Evolutionary conservation across 1,140 invertebrate species (phyloP).

Genomic region (Pseudomyrmex flavicornis): DNA sequence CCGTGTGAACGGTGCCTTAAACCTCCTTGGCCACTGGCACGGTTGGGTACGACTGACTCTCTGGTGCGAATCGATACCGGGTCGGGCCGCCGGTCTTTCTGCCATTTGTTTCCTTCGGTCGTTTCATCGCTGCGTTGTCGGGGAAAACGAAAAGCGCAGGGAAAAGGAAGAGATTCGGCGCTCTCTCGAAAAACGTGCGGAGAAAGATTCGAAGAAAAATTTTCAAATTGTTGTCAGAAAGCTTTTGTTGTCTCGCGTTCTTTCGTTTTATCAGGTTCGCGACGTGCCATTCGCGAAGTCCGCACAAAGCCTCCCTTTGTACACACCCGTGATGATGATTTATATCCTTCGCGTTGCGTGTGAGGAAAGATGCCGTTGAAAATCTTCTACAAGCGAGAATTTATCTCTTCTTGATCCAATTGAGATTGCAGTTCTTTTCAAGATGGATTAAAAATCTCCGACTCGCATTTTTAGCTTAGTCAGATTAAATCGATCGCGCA

Average conservation of each 20-base stretch:
- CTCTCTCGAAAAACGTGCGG: constrained; percentile 1
- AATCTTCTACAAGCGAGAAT: constrained; percentile 27
- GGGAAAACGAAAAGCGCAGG: constrained; percentile 6
- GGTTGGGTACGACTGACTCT: constrained; percentile 70
- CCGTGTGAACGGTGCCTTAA: constrained; percentile 47
- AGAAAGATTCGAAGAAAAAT: constrained; percentile 8
- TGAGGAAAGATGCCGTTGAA: constrained; percentile 1
- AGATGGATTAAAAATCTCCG: constrained; percentile 14
- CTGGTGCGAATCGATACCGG: constrained; percentile 73
- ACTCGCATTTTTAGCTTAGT: constrained; percentile 21
- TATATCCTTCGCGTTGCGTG: constrained; percentile 29
- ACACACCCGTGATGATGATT: constrained; percentile 47
- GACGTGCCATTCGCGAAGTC: constrained; percentile 23
- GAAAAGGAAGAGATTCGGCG: background rate
- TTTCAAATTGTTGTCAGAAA: constrained; percentile 46
- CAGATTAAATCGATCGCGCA: constrained; percentile 29
- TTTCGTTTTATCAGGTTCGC: constrained; percentile 19
- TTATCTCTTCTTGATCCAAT: constrained; percentile 48
- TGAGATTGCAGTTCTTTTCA: constrained; percentile 23
- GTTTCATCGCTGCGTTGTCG: background rate
- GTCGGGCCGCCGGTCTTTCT: constrained; percentile 44
- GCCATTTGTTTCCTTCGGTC: constrained; percentile 56
- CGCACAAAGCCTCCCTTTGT: constrained; percentile 46
- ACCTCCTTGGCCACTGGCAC: constrained; percentile 64
- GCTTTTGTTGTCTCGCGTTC: constrained; percentile 27